Base-by-base conservation (phyloP, 2,888 invertebrate species). In the Xanthorhoe spadicearia region DNA sequence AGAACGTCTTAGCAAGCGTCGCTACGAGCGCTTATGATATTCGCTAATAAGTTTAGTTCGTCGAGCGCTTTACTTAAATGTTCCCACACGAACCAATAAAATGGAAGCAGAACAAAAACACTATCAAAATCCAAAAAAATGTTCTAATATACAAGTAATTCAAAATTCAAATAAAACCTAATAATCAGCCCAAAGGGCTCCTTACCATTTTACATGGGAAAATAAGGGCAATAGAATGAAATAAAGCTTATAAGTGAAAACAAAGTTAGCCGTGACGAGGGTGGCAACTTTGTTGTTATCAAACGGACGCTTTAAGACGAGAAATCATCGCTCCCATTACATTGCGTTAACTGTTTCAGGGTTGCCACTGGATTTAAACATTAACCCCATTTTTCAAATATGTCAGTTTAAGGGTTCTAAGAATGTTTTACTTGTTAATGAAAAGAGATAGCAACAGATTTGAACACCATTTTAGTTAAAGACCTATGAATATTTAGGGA, bases 281-380 rank as follows among this genome's bases (percentile, higher is more conserved):
- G 87, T 83, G 79, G 83, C 74, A 79, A 83, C 75, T 81, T 82
- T 77, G 80, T 81, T 83, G 84, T 87, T 86, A 86, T 88, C 87
- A 86, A 83, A 83, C 83, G 77, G 82, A 78, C 81, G 83, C 81
- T 86, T 83, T 83, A 81, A 85, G 87, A 83, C 83, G 84, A 85
- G 87, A 89, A 88, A 90, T 92, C 90, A 89, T 89, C 88, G 83
- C 84, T 76, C 75, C 81, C 76, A 87, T 90, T 88, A 88, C 80
- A 76, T 75, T 62, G 77, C 73, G 72, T 74, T 78, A 74, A 77
- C 74, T 70, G 67, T 61, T 61, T 58, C 66, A 88, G 87, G 90
- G 89, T 46, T 88, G 83, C n/a, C 80, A 65, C 46, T 52, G 62
- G 62, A 19, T 3, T 43, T 13, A 43, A 43, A 9, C 38, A 13